Conservation (phyloP, 2,797 vertebrate species). For the Scyliorhinus canicula region DNA sequence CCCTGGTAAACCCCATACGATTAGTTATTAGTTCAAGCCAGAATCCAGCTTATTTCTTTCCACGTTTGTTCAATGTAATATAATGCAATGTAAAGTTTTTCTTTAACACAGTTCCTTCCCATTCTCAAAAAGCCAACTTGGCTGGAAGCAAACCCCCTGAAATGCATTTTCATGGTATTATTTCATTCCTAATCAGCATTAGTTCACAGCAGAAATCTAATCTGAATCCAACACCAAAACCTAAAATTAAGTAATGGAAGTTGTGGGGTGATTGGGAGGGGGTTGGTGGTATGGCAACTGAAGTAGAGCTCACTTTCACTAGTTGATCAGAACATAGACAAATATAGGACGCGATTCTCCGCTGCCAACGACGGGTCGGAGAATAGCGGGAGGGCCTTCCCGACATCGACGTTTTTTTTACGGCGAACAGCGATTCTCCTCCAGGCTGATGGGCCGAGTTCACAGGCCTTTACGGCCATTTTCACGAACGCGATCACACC, state of each 20-base stretch:
- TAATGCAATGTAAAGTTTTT: neutral
- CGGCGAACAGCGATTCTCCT: no score
- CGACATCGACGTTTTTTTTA: no score
- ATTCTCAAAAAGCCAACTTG: neutral
- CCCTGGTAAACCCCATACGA: neutral
- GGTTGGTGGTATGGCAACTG: neutral
- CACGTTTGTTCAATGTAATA: neutral
- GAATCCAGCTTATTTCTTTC: neutral
- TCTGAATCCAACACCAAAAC: neutral
- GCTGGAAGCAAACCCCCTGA: neutral
- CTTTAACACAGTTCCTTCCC: neutral
- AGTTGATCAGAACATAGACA: neutral
- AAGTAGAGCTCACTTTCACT: neutral
- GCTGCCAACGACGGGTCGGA: no score
- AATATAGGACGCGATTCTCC: no score
- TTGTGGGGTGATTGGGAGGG: neutral
- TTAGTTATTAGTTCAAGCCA: neutral
- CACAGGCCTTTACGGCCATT: no score
- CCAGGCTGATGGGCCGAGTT: no score
- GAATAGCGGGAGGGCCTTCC: no score
- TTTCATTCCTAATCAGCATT: neutral
- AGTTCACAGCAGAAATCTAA: neutral
- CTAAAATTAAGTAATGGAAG: neutral
- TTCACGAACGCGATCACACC: no score
- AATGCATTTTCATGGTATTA: neutral